Evolutionary conservation across 2,797 vertebrate species (phyloP).

Genomic region (Epinephelus malabaricus): DNA sequence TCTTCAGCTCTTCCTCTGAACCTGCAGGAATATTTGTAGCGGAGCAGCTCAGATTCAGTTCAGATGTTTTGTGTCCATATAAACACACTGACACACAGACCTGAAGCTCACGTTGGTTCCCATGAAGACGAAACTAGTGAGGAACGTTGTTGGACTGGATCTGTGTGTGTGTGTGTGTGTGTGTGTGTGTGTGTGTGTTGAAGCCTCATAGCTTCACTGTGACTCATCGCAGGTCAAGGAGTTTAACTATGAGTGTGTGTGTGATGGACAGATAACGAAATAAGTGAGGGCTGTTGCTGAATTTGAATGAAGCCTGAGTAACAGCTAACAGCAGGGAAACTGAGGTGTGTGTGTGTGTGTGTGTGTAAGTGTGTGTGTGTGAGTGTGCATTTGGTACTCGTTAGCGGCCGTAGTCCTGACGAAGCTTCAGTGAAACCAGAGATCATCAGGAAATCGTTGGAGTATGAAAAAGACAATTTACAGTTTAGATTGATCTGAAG

Average conservation of each 20-base stretch:
- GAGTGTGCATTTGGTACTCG: slow-evolving; percentile 1
- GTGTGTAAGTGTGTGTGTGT: not conserved
- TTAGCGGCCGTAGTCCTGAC: slow-evolving; percentile 27
- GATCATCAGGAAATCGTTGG: slow-evolving; percentile 69
- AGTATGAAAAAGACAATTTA: slow-evolving; percentile 72
- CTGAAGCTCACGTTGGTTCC: slow-evolving; percentile 4
- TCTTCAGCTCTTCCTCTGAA: not conserved
- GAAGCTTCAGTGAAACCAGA: slow-evolving; percentile 44
- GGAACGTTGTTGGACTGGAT: slow-evolving; percentile 6
- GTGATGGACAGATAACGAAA: slow-evolving; percentile 34
- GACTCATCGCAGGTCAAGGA: slow-evolving; percentile 47
- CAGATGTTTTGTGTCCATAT: slow-evolving; percentile 13
- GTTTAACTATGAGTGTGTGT: slow-evolving; percentile 24
- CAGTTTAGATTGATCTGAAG: slow-evolving; percentile 66
- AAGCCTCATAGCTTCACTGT: slow-evolving; percentile 21
- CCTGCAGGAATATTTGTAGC: not conserved
- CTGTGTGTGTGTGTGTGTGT: not conserved
- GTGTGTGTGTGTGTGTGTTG: not conserved
- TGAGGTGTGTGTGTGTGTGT: not conserved
- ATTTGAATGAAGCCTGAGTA: slow-evolving; percentile 7
- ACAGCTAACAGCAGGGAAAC: not conserved
- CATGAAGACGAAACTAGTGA: slow-evolving; percentile 8
- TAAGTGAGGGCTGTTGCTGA: not conserved
- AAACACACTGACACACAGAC: slow-evolving; percentile 5
- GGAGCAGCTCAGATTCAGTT: not conserved